These are phyloP conservation scores for Ptychodera flava DNA, from an alignment of 35 echinoderm and acorn worm genomes.

Conservation along the genomic window DNA sequence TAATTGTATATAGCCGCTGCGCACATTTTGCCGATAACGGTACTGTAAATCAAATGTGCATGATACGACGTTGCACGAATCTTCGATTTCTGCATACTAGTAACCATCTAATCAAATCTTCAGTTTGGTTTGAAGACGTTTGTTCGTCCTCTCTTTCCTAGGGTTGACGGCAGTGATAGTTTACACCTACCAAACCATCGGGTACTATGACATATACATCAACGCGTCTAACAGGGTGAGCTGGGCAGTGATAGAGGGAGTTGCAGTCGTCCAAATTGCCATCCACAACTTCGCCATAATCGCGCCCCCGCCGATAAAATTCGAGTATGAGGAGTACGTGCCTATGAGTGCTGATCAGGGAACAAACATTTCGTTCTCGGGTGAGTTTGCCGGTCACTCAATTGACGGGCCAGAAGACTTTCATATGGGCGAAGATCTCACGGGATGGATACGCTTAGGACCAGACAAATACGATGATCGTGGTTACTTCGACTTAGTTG, in stretches of 20 bases:
- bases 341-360: constrained; percentile 58
- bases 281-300: constrained; percentile 69
- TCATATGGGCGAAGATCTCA: constrained; percentile 39
- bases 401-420: constrained; percentile 51
- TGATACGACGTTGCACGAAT: too few species aligned
- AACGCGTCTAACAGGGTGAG: constrained; percentile 83
- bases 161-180: constrained; percentile 58
- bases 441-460: constrained; percentile 54
- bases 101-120: too few species aligned
- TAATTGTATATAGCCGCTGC: too few species aligned
- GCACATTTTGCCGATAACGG: too few species aligned
- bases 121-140: too few species aligned
- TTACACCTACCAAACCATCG: constrained; percentile 63
- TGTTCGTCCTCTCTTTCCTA: too few species aligned
- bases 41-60: too few species aligned
- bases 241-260: constrained; percentile 49
- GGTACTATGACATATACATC: constrained; percentile 58
- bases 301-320: constrained; percentile 55
- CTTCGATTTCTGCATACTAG: too few species aligned
- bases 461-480: constrained; percentile 60
- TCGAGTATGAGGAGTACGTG: constrained; percentile 42
- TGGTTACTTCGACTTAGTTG: constrained; percentile 59
- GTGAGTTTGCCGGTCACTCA: constrained; percentile 33
- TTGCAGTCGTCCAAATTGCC: constrained; percentile 55
- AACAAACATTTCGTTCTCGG: constrained; percentile 54